Conservation (phyloP, 1,140 invertebrate species). For the Saccostrea echinata region DNA sequence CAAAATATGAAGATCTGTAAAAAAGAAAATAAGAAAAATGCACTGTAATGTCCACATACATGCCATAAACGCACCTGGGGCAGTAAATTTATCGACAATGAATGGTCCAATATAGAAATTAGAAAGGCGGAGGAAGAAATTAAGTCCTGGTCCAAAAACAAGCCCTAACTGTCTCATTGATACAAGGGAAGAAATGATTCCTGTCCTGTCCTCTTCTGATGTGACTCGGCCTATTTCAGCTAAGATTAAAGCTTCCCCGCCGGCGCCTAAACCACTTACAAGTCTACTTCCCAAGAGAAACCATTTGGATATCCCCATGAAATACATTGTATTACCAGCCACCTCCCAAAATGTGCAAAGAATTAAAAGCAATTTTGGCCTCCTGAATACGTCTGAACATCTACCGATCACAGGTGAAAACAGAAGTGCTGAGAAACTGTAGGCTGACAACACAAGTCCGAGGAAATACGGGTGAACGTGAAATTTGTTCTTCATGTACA, state of each 20-base stretch:
- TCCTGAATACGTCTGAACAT: slow-evolving; percentile 67
- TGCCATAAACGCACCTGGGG: slow-evolving; percentile 73
- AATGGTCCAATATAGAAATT: slow-evolving; percentile 76
- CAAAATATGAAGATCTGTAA: slow-evolving; percentile 55
- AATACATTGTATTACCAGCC: slow-evolving; percentile 77
- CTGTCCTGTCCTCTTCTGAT: slow-evolving; percentile 73
- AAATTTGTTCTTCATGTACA: slow-evolving; percentile 69
- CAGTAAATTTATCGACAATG: slow-evolving; percentile 73
- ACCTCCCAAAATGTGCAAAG: slow-evolving; percentile 74
- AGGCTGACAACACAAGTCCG: slow-evolving; percentile 72
- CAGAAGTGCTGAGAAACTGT: slow-evolving; percentile 72
- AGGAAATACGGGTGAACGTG: slow-evolving; percentile 68
- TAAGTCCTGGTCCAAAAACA: slow-evolving; percentile 75
- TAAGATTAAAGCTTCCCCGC: slow-evolving; percentile 70
- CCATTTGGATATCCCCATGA: slow-evolving; percentile 75
- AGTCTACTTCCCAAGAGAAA: slow-evolving; percentile 76
- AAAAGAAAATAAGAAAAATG: slow-evolving; percentile 54
- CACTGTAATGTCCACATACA: slow-evolving; percentile 60
- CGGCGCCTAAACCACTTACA: slow-evolving; percentile 76
- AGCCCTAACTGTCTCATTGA: slow-evolving; percentile 75
- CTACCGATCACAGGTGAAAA: slow-evolving; percentile 72
- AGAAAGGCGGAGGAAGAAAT: slow-evolving; percentile 74
- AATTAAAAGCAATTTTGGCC: slow-evolving; percentile 72
- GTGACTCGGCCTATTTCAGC: slow-evolving; percentile 76
- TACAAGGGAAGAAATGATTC: slow-evolving; percentile 74